Evolutionary conservation across 2,113 vertebrate species (phyloP).

Genomic region (Monarcha castaneiventris): DNA sequence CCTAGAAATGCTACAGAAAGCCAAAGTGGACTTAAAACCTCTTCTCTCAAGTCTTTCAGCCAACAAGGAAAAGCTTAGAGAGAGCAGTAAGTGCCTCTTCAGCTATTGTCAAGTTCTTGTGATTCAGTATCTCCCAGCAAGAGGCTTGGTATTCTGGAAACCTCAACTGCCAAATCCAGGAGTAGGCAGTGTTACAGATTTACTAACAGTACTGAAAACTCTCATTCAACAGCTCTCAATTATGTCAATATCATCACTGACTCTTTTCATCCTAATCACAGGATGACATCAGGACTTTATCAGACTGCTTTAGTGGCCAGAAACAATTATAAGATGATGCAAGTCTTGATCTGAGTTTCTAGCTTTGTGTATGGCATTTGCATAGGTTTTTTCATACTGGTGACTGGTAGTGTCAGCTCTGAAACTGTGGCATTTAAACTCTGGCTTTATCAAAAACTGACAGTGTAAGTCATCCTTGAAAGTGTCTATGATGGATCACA

Average conservation of each 20-base stretch:
- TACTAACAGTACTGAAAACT: neutral
- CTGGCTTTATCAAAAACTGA: neutral
- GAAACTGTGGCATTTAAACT: neutral
- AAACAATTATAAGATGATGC: neutral
- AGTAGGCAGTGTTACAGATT: neutral
- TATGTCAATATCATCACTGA: neutral
- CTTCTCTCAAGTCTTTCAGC: conserved; percentile 92
- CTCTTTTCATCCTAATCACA: conserved; percentile 40
- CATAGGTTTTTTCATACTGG: neutral
- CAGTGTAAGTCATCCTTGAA: neutral
- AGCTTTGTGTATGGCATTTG: neutral
- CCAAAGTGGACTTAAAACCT: conserved; percentile 97
- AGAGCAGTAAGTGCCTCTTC: conserved; percentile 89
- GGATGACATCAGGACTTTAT: conserved; percentile 22
- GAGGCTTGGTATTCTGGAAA: conserved; percentile 27
- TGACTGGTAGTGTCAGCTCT: neutral
- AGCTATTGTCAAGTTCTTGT: conserved; percentile 47
- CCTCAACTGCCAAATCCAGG: neutral
- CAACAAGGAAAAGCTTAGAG: conserved; percentile 94
- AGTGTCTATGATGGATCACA: neutral
- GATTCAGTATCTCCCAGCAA: conserved; percentile 40
- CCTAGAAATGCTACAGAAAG: conserved; percentile 95
- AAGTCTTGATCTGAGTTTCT: neutral
- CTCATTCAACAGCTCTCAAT: neutral
- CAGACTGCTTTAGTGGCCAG: neutral